A percentile compares a stretch with the other conserved stretches of the same genome.
Conservation (phyloP, 92 coral and sea anemone species). For the Muricea muricata region DNA sequence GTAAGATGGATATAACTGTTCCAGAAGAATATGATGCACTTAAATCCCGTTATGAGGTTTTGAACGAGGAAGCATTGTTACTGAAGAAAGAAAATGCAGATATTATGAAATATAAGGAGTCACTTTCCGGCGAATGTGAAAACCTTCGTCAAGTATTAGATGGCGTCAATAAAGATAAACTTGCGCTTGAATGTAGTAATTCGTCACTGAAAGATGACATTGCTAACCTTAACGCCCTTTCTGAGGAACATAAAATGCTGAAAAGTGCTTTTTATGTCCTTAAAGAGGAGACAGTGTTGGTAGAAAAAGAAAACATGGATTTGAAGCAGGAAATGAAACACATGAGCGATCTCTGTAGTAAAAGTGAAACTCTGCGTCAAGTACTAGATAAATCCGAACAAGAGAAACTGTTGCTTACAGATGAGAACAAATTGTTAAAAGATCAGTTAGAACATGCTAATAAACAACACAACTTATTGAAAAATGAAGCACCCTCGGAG, state of each 20-base stretch:
- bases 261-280: neutral
- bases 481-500: neutral
- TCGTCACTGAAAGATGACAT: conserved; percentile 2
- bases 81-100: neutral
- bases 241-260: conserved; percentile 4
- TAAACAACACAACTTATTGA: neutral
- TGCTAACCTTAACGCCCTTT: neutral
- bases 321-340: conserved; percentile 36
- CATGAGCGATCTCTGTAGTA: neutral
- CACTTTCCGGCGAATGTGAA: neutral
- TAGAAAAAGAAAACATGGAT: conserved; percentile 20
- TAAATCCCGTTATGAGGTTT: neutral
- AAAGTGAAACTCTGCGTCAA: conserved; percentile 24
- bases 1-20: neutral
- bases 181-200: neutral
- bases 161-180: neutral
- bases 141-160: neutral
- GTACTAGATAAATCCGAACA: neutral
- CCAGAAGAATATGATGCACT: neutral
- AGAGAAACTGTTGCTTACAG: conserved; percentile 3
- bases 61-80: neutral
- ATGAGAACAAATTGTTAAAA: conserved; percentile 24
- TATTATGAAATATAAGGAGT: neutral
- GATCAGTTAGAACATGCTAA: neutral
- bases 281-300: neutral